Evolutionary conservation across 2,888 invertebrate species (phyloP).

Genomic region (Poecilus cupreus): DNA sequence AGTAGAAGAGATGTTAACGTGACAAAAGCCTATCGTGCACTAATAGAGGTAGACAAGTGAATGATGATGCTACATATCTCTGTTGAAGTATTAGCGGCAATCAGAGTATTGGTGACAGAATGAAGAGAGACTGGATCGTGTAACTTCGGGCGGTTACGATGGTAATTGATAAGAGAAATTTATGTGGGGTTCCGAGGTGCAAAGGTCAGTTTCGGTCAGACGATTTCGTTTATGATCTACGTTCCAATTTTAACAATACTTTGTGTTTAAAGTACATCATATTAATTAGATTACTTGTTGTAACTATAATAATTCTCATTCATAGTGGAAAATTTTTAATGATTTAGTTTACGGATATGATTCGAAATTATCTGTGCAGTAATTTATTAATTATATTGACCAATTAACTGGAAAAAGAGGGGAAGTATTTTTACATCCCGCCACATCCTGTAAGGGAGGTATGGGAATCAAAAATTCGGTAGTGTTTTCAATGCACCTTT

Average conservation of each 20-base stretch:
- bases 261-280: not conserved
- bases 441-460: too few relatives aligned
- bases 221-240: not conserved
- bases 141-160: not conserved
- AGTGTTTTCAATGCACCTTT: too few relatives aligned
- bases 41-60: not conserved
- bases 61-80: not conserved
- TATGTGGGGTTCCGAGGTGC: not conserved
- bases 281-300: too few relatives aligned
- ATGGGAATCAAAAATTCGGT: too few relatives aligned
- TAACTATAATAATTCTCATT: too few relatives aligned
- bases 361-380: too few relatives aligned
- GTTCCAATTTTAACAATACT: not conserved
- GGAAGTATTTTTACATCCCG: too few relatives aligned
- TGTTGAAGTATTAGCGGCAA: not conserved
- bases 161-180: conserved; percentile 6
- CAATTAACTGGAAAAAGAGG: too few relatives aligned
- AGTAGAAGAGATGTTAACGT: not conserved
- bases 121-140: not conserved
- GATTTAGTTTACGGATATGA: too few relatives aligned
- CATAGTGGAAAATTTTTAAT: too few relatives aligned
- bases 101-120: not conserved
- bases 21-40: conserved; percentile 1
- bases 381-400: too few relatives aligned
- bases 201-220: not conserved